Conservation (phyloP, 2,113 vertebrate species). For the Cyanistes caeruleus region DNA sequence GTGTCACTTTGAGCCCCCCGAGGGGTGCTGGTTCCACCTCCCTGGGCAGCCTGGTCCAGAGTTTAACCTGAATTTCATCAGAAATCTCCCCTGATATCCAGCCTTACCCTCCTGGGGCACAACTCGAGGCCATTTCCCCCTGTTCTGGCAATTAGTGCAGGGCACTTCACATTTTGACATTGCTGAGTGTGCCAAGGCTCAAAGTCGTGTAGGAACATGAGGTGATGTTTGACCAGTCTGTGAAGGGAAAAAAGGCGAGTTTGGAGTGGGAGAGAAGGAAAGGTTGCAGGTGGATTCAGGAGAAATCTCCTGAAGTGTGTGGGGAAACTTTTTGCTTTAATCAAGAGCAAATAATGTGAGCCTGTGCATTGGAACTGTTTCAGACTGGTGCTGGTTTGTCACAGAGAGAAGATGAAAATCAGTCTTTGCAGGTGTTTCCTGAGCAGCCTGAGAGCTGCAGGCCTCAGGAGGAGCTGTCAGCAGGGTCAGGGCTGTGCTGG, state of each 20-base stretch:
- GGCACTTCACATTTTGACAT: fast-evolving
- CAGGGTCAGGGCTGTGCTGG: not conserved
- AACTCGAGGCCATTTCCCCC: not conserved
- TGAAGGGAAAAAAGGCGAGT: not conserved
- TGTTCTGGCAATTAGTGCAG: no score
- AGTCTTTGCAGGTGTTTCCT: not conserved
- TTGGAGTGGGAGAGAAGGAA: not conserved
- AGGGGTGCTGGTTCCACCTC: not conserved
- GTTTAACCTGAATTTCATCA: no score
- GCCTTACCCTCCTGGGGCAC: not conserved
- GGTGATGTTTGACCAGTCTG: not conserved
- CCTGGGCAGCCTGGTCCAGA: not conserved
- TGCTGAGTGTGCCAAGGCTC: not conserved
- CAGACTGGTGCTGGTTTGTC: not conserved
- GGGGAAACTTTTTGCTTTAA: not conserved
- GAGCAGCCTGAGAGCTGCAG: not conserved
- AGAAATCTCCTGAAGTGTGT: fast-evolving
- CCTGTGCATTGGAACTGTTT: fast-evolving
- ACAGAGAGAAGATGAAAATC: not conserved
- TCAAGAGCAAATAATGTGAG: not conserved
- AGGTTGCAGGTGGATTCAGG: not conserved
- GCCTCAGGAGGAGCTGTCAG: no score
- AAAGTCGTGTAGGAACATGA: not conserved
- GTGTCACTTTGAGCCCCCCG: not conserved
- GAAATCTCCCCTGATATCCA: not conserved